These are phyloP conservation scores for Notothenia coriiceps DNA, from an alignment of 2,113 vertebrate species.

Conservation along the genomic window DNA sequence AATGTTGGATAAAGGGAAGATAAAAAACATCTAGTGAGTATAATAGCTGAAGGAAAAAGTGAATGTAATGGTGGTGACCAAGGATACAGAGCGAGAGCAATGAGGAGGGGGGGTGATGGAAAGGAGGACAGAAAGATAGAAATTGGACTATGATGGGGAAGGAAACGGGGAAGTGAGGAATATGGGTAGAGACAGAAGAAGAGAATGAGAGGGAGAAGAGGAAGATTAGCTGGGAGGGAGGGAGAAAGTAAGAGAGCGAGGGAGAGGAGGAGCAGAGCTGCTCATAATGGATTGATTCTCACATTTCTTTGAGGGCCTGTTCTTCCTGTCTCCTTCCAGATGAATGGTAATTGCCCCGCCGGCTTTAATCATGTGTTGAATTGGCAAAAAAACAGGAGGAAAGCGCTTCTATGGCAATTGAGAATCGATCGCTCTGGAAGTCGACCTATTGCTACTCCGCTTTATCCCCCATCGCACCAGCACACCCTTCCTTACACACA, in stretches of 20 bases:
- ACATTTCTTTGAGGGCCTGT: slow-evolving; percentile 73
- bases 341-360: slow-evolving; percentile 81
- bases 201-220: slow-evolving; percentile 14
- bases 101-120: slow-evolving; percentile 22
- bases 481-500: slow-evolving; percentile 4
- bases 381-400: slow-evolving; percentile 73
- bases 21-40: slow-evolving; percentile 22
- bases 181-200: slow-evolving; percentile 35
- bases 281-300: slow-evolving; percentile 80
- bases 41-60: slow-evolving; percentile 33
- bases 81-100: slow-evolving; percentile 21
- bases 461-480: slow-evolving; percentile 45
- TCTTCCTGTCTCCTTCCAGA: slow-evolving; percentile 76
- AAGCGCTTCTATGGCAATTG: slow-evolving; percentile 76
- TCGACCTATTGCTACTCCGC: slow-evolving; percentile 65
- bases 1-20: slow-evolving; percentile 32
- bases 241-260: slow-evolving; percentile 13
- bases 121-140: slow-evolving; percentile 33
- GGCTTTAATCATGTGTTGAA: slow-evolving; percentile 83
- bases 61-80: slow-evolving; percentile 35
- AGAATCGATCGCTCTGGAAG: slow-evolving; percentile 77
- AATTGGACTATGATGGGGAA: slow-evolving; percentile 5
- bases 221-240: slow-evolving; percentile 39
- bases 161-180: slow-evolving; percentile 32
- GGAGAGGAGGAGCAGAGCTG: slow-evolving; percentile 30